Evolutionary conservation across 37 sponge, comb jelly and placozoan genomes (phyloP).

Genomic region (Oscarella lobularis): DNA sequence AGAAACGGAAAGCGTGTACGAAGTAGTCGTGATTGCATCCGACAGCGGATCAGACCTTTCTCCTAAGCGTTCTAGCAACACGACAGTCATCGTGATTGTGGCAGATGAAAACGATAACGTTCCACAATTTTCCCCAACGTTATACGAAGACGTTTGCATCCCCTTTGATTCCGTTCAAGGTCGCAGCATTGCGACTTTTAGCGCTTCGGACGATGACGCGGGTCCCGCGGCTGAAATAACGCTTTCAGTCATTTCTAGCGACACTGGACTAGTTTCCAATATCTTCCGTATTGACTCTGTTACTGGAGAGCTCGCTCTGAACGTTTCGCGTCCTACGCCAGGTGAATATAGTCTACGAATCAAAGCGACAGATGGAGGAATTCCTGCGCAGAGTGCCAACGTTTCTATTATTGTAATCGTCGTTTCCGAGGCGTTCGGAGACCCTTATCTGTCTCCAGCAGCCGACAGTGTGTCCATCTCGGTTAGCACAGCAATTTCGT

Average conservation of each 20-base stretch:
- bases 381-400: not conserved
- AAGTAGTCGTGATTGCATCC: not conserved
- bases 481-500: not conserved
- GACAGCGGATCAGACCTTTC: not conserved
- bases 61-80: not conserved
- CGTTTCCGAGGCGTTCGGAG: not conserved
- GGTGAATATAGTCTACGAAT: not conserved
- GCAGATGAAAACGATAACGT: not conserved
- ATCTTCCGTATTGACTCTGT: not conserved
- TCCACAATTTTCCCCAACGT: not conserved
- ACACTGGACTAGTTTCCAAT: not conserved
- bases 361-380: not conserved
- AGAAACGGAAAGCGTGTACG: not conserved
- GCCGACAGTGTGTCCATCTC: not conserved
- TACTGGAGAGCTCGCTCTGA: not conserved
- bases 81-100: not conserved
- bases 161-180: not conserved
- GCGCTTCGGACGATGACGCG: not conserved
- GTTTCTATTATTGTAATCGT: not conserved
- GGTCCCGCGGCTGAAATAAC: not conserved
- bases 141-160: not conserved
- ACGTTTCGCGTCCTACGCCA: not conserved
- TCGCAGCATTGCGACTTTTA: not conserved
- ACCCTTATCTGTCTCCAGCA: not conserved
- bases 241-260: not conserved